Conservation (phyloP, 2,888 invertebrate species). For the Eristalis tenax region DNA sequence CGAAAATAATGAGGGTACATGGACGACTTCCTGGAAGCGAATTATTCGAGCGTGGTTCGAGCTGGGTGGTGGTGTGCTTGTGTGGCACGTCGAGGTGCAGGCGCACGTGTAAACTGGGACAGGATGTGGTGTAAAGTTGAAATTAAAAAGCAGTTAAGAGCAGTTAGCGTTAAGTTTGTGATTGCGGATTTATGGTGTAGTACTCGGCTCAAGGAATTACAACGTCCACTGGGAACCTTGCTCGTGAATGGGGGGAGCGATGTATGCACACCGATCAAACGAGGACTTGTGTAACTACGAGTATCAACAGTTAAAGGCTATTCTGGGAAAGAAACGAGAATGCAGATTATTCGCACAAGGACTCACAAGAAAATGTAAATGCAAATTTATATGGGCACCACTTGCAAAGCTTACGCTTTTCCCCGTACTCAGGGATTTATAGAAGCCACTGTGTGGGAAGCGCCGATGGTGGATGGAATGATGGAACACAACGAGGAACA, state of each 20-base stretch:
- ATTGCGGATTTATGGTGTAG: background rate
- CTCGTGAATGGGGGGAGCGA: background rate
- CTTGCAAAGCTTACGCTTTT: too few relatives aligned
- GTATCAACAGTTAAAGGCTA: background rate
- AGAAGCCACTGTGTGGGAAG: too few relatives aligned
- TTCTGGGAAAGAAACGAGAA: background rate
- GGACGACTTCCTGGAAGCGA: background rate
- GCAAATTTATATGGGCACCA: background rate
- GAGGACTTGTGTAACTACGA: background rate
- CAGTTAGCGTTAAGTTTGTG: background rate
- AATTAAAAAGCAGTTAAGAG: background rate
- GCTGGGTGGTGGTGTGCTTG: background rate
- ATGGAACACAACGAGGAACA: too few relatives aligned
- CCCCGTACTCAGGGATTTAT: too few relatives aligned
- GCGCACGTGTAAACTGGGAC: background rate
- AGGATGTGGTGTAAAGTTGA: background rate
- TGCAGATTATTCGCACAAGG: background rate
- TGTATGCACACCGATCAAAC: background rate
- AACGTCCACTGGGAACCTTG: background rate
- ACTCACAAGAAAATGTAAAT: background rate
- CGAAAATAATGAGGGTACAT: slow-evolving; percentile 24
- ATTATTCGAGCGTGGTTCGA: background rate
- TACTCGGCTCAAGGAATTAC: background rate
- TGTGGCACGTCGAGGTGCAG: background rate
- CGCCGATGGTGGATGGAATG: too few relatives aligned